Evolutionary conservation across 2,113 vertebrate genomes (phyloP), one percentile per base, ranked within the genome.

Genomic region (Acanthisitta chloris): DNA sequence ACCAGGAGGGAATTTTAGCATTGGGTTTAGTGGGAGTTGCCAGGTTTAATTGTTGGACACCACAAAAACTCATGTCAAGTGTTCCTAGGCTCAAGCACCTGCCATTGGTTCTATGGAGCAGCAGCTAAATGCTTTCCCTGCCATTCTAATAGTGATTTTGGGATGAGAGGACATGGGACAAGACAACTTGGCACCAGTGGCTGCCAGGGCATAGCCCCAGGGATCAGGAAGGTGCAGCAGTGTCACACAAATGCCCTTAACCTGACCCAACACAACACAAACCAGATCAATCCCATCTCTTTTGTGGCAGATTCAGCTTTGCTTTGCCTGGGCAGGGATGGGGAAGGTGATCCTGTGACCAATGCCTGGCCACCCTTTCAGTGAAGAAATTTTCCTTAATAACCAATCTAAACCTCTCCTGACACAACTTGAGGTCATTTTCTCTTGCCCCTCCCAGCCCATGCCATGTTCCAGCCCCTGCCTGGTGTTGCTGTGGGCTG

Each of bases 211-310:
- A 10, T 45, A 54, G 40, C 10, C 25, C 33, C 45, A 12, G 8
- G 8, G 31, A 10, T 12, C 19, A 13, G 49, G 42, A 40, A 85
- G n/a, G 6, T 36, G 62, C 45, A 78, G 46, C 40, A 48, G 18
- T 7, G 0, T 61, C 17, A 5, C 1, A 1, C 0, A 0, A n/a
- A 17, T 17, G 11, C 25, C 1, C 33, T 84, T 43, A n/a, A 11
- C 55, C 33, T 31, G 36, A 20, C n/a, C 40, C 17, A 15, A 40
- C 12, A 14, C 10, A 34, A 36, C 31, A 34, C 18, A 31, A 57
- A 62, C 9, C 38, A 52, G 29, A 42, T 48, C 25, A 64, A 34
- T 5, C 20, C 8, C 28, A 17, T 4, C 26, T 4, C 34, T 38
- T 28, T 9, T 31, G 52, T 29, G 48, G 12, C 23, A 12, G 42